phyloP scores from a whole-genome alignment of 2,797 vertebrate species.

The Halcyon leucocephala region DNA sequence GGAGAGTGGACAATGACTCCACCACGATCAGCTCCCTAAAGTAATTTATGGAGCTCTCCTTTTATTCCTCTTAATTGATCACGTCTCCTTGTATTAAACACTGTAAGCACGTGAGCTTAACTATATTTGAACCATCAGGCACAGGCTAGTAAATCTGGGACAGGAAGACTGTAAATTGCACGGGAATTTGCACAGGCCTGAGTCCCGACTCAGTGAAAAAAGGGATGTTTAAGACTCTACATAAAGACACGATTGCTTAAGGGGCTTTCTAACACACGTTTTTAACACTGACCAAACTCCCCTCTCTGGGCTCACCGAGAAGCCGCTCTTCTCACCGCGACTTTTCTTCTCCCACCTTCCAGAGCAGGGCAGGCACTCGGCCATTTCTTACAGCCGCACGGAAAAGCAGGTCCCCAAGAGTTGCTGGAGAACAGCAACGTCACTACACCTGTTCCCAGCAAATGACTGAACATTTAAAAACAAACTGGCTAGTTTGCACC shows the following conservation, averaged over 20 bases:
- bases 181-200: fast-evolving
- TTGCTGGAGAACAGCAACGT: not conserved
- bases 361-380: not conserved
- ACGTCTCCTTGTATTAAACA: not conserved
- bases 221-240: fast-evolving
- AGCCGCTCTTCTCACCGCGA: fast-evolving
- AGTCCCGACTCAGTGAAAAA: not conserved
- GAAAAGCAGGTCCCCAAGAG: not conserved
- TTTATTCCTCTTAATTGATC: not conserved
- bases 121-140: not conserved
- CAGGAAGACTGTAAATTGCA: not conserved
- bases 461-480: not conserved
- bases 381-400: fast-evolving
- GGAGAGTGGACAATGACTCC: not conserved
- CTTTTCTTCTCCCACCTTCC: not conserved
- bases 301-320: fast-evolving
- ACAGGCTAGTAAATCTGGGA: fast-evolving
- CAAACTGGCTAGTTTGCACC: not conserved
- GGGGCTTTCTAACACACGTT: no score
- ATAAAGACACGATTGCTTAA: fast-evolving
- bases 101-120: not conserved
- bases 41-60: not conserved
- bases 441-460: not conserved
- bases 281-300: not conserved
- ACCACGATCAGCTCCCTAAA: not conserved